phyloP scores from a whole-genome alignment of 2,797 vertebrate genomes.

The Chloroceryle amazona region DNA sequence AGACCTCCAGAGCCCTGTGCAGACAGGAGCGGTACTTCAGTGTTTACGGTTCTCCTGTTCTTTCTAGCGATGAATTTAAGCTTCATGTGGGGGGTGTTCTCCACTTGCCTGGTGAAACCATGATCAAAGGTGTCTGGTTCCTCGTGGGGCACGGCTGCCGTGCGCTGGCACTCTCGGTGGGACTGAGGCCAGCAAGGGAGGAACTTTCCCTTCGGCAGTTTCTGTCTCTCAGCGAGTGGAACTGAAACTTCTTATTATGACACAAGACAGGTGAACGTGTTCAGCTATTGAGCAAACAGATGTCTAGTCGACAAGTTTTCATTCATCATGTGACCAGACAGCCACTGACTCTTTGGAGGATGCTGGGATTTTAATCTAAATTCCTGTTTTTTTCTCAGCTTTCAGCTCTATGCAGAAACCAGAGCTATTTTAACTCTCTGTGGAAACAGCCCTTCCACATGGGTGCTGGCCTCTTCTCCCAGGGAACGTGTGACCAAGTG shows the following conservation, averaged over 20 bases:
- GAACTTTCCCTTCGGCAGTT: neutral
- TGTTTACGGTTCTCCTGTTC: too few relatives aligned
- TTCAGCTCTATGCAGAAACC: too few relatives aligned
- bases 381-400: neutral
- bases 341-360: rapidly evolving
- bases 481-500: too few relatives aligned
- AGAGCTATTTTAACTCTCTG: too few relatives aligned
- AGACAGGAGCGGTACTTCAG: neutral
- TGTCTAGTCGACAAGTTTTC: neutral
- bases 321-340: neutral
- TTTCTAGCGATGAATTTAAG: neutral
- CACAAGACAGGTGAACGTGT: neutral
- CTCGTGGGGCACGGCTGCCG: rapidly evolving
- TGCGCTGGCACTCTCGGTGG: rapidly evolving
- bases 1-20: rapidly evolving
- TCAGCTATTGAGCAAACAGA: neutral
- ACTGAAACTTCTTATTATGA: neutral
- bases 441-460: neutral
- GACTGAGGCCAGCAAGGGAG: neutral
- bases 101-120: neutral
- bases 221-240: too few relatives aligned
- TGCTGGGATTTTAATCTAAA: too few relatives aligned
- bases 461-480: too few relatives aligned
- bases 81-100: neutral
- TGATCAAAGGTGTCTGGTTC: neutral